Percentiles rank a stretch among this genome's conserved stretches.
phyloP scores from a whole-genome alignment of 2,113 vertebrate species.

The Bungarus multicinctus region DNA sequence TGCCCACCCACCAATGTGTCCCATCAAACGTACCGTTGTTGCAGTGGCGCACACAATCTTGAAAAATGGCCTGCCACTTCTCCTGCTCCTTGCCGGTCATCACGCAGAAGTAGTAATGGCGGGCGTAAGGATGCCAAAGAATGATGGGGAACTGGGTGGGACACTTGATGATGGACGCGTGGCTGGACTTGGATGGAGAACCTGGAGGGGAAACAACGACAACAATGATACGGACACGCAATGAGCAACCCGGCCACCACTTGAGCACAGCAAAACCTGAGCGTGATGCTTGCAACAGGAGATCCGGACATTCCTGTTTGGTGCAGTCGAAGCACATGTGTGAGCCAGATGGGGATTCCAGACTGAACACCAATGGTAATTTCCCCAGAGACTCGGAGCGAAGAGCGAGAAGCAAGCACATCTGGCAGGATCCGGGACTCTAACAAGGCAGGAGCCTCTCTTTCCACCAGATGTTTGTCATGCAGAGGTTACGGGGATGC shows the following conservation, averaged over 20 bases:
- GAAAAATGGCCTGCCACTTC: conserved; percentile 90
- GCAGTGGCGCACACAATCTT: conserved; percentile 88
- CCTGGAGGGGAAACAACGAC: conserved; percentile 60
- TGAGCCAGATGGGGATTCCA: not conserved
- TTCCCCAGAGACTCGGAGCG: not conserved
- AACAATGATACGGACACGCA: fast-evolving
- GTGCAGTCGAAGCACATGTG: not conserved
- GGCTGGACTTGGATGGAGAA: conserved; percentile 73
- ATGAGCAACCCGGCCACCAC: not conserved
- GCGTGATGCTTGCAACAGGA: not conserved
- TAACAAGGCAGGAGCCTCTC: not conserved
- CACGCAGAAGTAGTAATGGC: conserved; percentile 90
- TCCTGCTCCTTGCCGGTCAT: conserved; percentile 90
- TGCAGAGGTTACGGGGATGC: too few relatives aligned
- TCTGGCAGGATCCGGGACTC: not conserved
- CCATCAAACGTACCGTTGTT: conserved; percentile 80
- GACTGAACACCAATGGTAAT: not conserved
- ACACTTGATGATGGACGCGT: conserved; percentile 79
- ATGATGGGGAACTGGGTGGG: conserved; percentile 84
- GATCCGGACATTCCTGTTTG: too few relatives aligned
- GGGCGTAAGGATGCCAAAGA: conserved; percentile 90
- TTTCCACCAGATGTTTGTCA: not conserved
- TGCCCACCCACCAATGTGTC: fast-evolving
- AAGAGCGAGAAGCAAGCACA: not conserved
- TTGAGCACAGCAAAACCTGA: conserved; percentile 67